Evolutionary conservation across 2,888 invertebrate genomes (phyloP).

Genomic region (Noctua janthe): DNA sequence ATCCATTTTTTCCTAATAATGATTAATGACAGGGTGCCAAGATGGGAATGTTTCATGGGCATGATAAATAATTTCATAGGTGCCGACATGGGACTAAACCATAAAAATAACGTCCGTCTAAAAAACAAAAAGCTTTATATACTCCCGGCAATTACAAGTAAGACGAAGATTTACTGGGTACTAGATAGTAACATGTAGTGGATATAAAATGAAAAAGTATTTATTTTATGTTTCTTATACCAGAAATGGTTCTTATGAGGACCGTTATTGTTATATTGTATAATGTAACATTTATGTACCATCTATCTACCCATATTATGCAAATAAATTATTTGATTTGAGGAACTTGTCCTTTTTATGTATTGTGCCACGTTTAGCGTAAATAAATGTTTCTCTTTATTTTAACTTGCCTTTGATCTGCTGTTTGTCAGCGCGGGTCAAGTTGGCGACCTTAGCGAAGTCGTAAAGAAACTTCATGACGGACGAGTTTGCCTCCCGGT

Average conservation of each 20-base stretch:
- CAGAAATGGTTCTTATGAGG: too few species aligned
- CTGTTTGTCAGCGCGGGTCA: conserved; percentile 65
- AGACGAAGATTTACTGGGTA: background rate
- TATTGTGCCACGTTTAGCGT: background rate
- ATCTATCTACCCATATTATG: too few species aligned
- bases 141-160: background rate
- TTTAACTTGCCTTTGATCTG: conserved; percentile 71
- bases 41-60: too few species aligned
- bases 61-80: too few species aligned
- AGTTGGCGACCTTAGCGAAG: conserved; percentile 92
- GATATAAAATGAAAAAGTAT: too few species aligned
- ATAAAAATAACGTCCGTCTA: background rate
- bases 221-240: too few species aligned
- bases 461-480: conserved; percentile 99
- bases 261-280: too few species aligned
- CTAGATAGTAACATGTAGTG: background rate
- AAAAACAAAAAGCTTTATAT: background rate
- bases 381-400: background rate
- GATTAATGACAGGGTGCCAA: too few species aligned
- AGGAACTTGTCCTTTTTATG: background rate
- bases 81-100: too few species aligned
- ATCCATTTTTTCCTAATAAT: too few species aligned
- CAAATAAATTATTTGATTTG: too few species aligned
- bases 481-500: conserved; percentile 98
- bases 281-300: too few species aligned